These are phyloP conservation scores for Frankliniella fusca DNA, from an alignment of 2,888 invertebrate species.

Conservation along the genomic window DNA sequence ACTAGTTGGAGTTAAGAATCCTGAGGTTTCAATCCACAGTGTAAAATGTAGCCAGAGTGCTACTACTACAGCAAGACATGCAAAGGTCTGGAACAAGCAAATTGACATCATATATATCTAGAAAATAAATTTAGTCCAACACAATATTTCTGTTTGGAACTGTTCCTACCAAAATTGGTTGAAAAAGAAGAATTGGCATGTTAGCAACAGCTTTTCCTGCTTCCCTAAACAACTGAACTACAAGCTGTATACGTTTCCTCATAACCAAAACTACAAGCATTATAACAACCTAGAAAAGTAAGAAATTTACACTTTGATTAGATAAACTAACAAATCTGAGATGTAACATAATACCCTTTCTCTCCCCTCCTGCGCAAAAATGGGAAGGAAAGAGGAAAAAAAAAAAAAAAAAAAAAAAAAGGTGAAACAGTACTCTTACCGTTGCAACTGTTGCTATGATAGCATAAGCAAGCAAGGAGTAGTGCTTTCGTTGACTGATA, in stretches of 20 bases:
- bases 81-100: conserved; percentile 51
- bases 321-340: not conserved
- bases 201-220: conserved; percentile 60
- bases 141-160: not conserved
- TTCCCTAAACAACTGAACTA: conserved; percentile 61
- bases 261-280: conserved; percentile 57
- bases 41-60: conserved; percentile 57
- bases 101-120: conserved; percentile 17
- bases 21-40: conserved; percentile 61
- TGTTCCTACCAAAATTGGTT: conserved; percentile 57
- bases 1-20: conserved; percentile 45
- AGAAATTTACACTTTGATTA: not conserved
- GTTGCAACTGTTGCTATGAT: conserved; percentile 58
- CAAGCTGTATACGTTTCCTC: conserved; percentile 59
- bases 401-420: not conserved
- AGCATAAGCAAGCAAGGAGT: conserved; percentile 48
- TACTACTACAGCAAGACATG: conserved; percentile 52
- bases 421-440: conserved; percentile 42
- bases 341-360: too few species aligned
- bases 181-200: conserved; percentile 59
- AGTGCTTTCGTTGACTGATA: conserved; percentile 1
- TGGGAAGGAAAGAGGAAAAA: conserved; percentile 26
- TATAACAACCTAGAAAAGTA: conserved; percentile 47
- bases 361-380: too few species aligned
- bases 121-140: not conserved